Evolutionary conservation across 2,113 vertebrate genomes (phyloP), one percentile per base, ranked within the genome.

Genomic region (Etia nguti): DNA sequence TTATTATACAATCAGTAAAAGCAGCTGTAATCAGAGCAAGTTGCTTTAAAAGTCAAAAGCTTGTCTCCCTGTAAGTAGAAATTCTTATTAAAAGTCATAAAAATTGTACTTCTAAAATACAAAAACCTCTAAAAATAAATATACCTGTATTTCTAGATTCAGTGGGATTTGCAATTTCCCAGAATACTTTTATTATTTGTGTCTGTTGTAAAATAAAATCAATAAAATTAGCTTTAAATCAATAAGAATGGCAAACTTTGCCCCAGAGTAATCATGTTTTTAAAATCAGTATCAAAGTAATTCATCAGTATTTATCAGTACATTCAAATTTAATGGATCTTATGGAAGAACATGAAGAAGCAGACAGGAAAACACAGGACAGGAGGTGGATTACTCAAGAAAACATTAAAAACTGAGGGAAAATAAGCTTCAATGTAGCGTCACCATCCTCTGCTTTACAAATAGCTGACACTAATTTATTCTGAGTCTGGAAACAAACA

Each of bases 151-250:
- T 36, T 65, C 0, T 65, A 65, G 60, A 65, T 4, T 65, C 18
- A n/a, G 10, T 1, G 31, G 60, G 6, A 65, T 65, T 65, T 62
- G 10, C 3, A 7, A 6, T 62, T 62, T 62, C 59, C 6, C 59
- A 62, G 59, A 62, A 62, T 62, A 20, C 2, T 36, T 36, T 62
- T 65, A 18, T 65, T 65, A 36, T 62, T 36, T 4, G 31, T 65
- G 31, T 62, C 0, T 62, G 18, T 36, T 62, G 20, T 0, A 12
- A 62, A 62, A 36, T 62, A 62, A 0, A 62, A 0, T 8, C 31
- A 65, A 31, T 8, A 1, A 36, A 36, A 65, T 65, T 36, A 8
- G 60, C 10, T n/a, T 65, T 36, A 36, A 34, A 34, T 1, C 59
- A 34, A 34, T 60, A 60, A 34, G 1, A 60, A 60, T 34, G 4